Evolutionary conservation across 2,797 vertebrate genomes (phyloP).

Genomic region (Decapterus maruadsi): DNA sequence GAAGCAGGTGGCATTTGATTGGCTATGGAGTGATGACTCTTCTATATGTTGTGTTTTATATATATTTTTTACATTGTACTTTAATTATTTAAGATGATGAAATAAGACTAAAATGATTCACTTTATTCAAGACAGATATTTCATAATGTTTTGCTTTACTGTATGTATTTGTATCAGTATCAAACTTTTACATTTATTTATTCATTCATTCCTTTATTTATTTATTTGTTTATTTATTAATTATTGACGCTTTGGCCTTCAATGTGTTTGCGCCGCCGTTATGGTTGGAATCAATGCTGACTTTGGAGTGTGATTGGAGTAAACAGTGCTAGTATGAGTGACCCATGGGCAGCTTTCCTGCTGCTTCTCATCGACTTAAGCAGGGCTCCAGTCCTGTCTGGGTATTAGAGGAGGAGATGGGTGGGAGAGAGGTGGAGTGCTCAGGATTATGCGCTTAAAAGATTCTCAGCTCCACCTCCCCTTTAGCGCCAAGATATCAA

Average conservation of each 20-base stretch:
- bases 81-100: no score
- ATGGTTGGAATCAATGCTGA: background rate
- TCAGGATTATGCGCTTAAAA: slow-evolving; percentile 79
- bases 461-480: slow-evolving; percentile 69
- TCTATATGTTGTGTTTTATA: no score
- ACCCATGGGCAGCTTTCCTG: slow-evolving; percentile 47
- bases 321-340: slow-evolving; percentile 36
- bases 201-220: no score
- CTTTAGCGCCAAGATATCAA: slow-evolving; percentile 62
- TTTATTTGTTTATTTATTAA: background rate
- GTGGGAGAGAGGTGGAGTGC: slow-evolving; percentile 56
- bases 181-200: background rate
- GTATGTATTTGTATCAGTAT: background rate
- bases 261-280: background rate
- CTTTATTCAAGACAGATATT: no score
- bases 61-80: no score
- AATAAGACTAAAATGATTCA: no score
- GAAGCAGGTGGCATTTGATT: no score
- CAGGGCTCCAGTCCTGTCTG: slow-evolving; percentile 53
- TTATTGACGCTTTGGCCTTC: background rate
- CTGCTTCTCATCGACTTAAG: slow-evolving; percentile 38
- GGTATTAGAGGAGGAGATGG: slow-evolving; percentile 58
- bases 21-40: no score
- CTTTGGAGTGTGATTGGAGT: slow-evolving; percentile 38
- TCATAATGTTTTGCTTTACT: no score